Evolutionary conservation across 2,113 vertebrate species (phyloP).

Genomic region (Romanogobio albipinnatus): DNA sequence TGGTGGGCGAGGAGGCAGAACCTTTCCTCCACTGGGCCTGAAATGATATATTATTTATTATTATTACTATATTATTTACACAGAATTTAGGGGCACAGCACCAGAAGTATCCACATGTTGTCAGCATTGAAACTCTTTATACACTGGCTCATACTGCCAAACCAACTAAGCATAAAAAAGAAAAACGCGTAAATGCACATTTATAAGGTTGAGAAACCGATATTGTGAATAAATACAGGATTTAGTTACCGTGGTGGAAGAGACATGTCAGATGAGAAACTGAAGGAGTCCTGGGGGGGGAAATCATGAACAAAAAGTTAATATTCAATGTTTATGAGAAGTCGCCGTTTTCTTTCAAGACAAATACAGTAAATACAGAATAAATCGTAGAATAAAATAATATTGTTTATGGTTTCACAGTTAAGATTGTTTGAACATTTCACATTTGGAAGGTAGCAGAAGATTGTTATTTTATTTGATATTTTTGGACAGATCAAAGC

Average conservation of each 20-base stretch:
- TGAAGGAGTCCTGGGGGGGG: background rate
- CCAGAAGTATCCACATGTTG: slow-evolving; percentile 6
- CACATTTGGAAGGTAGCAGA: background rate
- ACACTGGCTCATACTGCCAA: background rate
- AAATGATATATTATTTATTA: background rate
- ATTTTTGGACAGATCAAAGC: background rate
- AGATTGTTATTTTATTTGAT: too few relatives aligned
- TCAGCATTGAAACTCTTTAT: background rate
- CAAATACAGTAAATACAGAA: background rate
- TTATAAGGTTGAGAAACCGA: background rate
- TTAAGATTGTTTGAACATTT: background rate
- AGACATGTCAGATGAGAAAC: slow-evolving; percentile 64
- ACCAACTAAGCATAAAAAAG: background rate
- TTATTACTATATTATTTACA: background rate
- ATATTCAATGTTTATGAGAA: background rate
- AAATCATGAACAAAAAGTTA: background rate
- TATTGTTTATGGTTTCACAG: background rate
- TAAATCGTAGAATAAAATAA: background rate
- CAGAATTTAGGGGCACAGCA: slow-evolving; percentile 1
- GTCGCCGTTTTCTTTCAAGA: background rate
- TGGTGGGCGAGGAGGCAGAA: slow-evolving; percentile 77
- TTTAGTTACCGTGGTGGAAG: slow-evolving; percentile 82
- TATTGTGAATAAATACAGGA: background rate
- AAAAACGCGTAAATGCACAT: background rate
- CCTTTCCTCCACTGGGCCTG: slow-evolving; percentile 79